A percentile compares a stretch with the other conserved stretches of the same genome.
These are phyloP conservation scores for Heliangelus exortis DNA, from an alignment of 2,797 vertebrate species.

Conservation along the genomic window DNA sequence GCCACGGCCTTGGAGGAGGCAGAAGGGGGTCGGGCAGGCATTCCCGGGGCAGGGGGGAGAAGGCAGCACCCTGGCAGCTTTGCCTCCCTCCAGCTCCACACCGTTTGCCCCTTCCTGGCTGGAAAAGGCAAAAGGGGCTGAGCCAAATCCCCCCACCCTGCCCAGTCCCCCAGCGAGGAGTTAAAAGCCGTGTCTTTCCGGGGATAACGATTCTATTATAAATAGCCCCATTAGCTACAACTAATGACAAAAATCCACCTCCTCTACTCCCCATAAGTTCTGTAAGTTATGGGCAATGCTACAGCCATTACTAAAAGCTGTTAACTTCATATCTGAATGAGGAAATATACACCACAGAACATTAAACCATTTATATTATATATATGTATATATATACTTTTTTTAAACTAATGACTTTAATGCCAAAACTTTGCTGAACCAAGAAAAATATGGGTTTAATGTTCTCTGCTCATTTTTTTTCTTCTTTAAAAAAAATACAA, in stretches of 20 bases:
- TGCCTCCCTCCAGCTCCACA: neutral
- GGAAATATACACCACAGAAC: slow-evolving; percentile 95
- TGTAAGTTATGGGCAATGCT: slow-evolving; percentile 75
- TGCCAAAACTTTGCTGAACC: slow-evolving; percentile 81
- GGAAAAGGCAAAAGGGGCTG: slow-evolving; percentile 4
- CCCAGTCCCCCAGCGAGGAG: slow-evolving; percentile 1
- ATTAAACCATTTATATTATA: slow-evolving; percentile 88
- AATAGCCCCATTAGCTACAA: slow-evolving; percentile 81
- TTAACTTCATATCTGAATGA: slow-evolving; percentile 83
- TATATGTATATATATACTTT: slow-evolving; percentile 78
- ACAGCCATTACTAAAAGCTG: slow-evolving; percentile 79
- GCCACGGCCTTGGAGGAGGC: neutral
- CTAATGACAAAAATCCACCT: slow-evolving; percentile 76
- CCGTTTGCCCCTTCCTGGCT: neutral
- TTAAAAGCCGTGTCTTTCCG: slow-evolving; percentile 57
- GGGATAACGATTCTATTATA: slow-evolving; percentile 70
- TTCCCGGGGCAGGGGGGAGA: neutral
- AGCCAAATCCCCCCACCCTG: neutral
- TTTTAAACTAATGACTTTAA: slow-evolving; percentile 79
- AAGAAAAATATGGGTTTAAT: slow-evolving; percentile 91
- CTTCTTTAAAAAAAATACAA: slow-evolving; percentile 74
- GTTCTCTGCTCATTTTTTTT: slow-evolving; percentile 78
- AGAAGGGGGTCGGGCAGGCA: neutral
- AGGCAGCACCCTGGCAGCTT: neutral
- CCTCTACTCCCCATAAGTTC: slow-evolving; percentile 75